A percentile compares a stretch with the other conserved stretches of the same genome.
Evolutionary conservation across 2,888 invertebrate genomes (phyloP).

Genomic region (Allolobophora icterica): DNA sequence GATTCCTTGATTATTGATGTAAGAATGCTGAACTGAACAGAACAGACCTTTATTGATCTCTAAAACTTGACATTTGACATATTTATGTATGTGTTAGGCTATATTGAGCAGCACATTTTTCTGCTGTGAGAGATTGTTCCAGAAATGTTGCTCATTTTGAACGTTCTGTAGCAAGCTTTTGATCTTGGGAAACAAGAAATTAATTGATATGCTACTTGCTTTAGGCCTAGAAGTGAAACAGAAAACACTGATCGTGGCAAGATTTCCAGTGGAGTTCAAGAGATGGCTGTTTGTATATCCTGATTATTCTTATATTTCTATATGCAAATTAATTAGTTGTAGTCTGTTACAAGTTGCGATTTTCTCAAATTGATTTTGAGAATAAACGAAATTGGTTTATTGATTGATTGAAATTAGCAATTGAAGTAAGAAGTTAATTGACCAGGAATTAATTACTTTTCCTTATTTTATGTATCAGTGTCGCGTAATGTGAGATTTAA

Average conservation of each 20-base stretch:
- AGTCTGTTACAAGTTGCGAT: no score
- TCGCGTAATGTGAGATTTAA: background rate
- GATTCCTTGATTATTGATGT: no score
- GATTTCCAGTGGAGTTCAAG: background rate
- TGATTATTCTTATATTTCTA: background rate
- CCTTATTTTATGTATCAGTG: background rate
- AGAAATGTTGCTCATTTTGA: background rate
- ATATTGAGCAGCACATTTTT: no score
- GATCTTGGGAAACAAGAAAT: background rate
- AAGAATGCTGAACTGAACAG: no score
- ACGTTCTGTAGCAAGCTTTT: background rate
- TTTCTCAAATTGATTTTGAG: no score
- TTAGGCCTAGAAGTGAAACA: background rate
- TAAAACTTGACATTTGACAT: no score
- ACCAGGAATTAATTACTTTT: background rate
- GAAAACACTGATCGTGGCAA: background rate
- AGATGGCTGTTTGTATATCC: background rate
- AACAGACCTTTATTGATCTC: no score
- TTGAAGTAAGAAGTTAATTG: background rate
- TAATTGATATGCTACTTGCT: background rate
- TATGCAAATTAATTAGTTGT: no score
- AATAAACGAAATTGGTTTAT: no score
- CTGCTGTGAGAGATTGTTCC: background rate
- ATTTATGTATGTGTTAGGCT: no score
- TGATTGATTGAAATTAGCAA: no score